A percentile compares a stretch with the other conserved stretches of the same genome.
These are phyloP conservation scores for Gymnogyps californianus DNA, from an alignment of 2,113 vertebrate genomes.

Conservation along the genomic window DNA sequence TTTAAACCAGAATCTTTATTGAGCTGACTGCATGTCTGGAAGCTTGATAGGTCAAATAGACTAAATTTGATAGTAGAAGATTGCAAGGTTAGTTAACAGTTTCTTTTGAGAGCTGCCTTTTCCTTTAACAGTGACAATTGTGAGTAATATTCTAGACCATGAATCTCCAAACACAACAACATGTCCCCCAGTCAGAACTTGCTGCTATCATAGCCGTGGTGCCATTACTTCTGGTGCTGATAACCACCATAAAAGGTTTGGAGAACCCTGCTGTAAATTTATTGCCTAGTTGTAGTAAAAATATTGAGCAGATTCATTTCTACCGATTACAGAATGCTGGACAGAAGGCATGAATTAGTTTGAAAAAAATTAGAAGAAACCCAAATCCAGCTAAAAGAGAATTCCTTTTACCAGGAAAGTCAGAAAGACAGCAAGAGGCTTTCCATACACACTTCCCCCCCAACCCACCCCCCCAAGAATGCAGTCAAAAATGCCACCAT, in stretches of 20 bases:
- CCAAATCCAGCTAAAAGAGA: not conserved
- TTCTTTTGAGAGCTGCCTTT: not conserved
- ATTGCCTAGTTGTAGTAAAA: not conserved
- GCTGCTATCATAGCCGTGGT: not conserved
- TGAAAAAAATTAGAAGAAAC: not conserved
- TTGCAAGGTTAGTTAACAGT: not conserved
- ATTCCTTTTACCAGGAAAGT: not conserved
- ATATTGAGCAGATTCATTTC: not conserved
- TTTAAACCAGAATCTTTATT: not conserved
- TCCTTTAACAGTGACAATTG: not conserved
- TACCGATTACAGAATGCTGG: not conserved
- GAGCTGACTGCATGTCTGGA: not conserved
- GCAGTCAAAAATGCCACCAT: not conserved
- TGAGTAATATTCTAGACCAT: not conserved
- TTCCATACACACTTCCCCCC: not conserved
- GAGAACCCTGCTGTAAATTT: not conserved
- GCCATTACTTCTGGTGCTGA: not conserved
- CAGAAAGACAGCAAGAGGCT: not conserved
- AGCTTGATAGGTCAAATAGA: not conserved
- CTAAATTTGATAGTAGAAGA: not conserved
- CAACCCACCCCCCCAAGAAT: not conserved
- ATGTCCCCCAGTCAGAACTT: not conserved
- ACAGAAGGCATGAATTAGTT: not conserved
- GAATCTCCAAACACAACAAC: not conserved
- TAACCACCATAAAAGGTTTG: not conserved